Percentiles rank a stretch among this genome's conserved stretches.
Conservation (phyloP, 92 coral and sea anemone genomes). For the Paramuricea clavata region DNA sequence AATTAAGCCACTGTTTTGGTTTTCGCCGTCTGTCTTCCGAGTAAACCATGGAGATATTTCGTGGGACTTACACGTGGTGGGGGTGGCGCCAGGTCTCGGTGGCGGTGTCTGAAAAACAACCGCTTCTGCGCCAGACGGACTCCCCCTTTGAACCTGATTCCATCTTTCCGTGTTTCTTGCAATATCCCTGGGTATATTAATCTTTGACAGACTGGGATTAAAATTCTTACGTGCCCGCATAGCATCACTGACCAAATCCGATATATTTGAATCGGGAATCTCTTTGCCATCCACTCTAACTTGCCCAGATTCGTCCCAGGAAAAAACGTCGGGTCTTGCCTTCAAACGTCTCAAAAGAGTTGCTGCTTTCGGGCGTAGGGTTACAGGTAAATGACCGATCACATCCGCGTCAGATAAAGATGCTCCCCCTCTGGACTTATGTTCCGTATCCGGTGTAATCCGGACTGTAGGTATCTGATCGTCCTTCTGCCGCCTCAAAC, state of each 20-base stretch:
- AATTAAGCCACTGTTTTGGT: no score
- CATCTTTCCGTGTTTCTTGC: no score
- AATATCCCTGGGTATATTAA: no score
- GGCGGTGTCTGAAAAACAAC: no score
- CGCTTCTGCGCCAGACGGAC: no score
- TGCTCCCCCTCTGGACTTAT: neutral
- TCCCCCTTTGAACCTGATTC: conserved; percentile 7
- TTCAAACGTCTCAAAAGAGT: conserved; percentile 17
- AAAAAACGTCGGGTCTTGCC: conserved; percentile 13
- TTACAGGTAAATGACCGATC: neutral
- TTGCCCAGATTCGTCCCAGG: conserved; percentile 4
- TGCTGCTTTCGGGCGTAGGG: conserved; percentile 7
- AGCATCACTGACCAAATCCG: conserved; percentile 44
- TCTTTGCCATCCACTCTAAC: neutral
- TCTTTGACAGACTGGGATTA: no score
- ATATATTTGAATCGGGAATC: conserved; percentile 2
- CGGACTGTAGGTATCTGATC: conserved; percentile 23
- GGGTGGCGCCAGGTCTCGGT: no score
- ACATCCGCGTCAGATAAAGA: neutral
- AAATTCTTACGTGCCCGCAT: conserved; percentile 17
- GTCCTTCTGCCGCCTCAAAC: conserved; percentile 37
- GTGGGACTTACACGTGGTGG: no score
- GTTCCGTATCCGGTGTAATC: neutral
- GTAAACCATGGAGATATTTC: no score
- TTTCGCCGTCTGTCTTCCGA: no score